These are phyloP conservation scores for Cephus pygmeus DNA, from an alignment of 2,888 invertebrate species.

Conservation along the genomic window DNA sequence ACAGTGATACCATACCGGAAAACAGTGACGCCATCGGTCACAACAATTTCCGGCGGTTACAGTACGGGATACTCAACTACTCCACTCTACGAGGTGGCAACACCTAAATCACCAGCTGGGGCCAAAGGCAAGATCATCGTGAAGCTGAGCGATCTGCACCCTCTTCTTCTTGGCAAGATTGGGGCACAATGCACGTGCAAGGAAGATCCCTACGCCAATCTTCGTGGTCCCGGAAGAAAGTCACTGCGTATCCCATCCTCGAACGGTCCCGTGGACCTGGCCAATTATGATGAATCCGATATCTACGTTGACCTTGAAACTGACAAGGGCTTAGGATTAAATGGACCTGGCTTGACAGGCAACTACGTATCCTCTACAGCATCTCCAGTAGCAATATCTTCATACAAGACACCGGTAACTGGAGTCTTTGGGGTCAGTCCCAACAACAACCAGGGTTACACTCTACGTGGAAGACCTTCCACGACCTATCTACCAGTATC, in stretches of 20 bases:
- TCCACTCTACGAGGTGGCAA: constrained; percentile 31
- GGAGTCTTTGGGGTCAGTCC: constrained; percentile 19
- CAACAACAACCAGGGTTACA: not conserved
- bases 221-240: constrained; percentile 51
- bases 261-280: constrained; percentile 53
- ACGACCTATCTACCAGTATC: constrained; percentile 26
- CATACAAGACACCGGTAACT: constrained; percentile 27
- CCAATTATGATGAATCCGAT: constrained; percentile 61
- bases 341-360: constrained; percentile 9
- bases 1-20: not conserved
- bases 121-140: constrained; percentile 71
- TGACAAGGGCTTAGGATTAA: not conserved
- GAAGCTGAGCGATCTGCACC: constrained; percentile 79
- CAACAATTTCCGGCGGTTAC: constrained; percentile 44
- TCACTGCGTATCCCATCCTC: constrained; percentile 52
- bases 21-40: constrained; percentile 28
- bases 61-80: constrained; percentile 18
- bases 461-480: constrained; percentile 19
- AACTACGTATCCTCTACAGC: constrained; percentile 10
- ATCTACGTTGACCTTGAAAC: constrained; percentile 59
- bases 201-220: constrained; percentile 57
- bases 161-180: constrained; percentile 76
- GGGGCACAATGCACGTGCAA: constrained; percentile 79
- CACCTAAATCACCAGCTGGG: constrained; percentile 15
- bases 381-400: not conserved